These are phyloP conservation scores for Xylota sylvarum DNA, from an alignment of 2,888 invertebrate species.

Conservation along the genomic window DNA sequence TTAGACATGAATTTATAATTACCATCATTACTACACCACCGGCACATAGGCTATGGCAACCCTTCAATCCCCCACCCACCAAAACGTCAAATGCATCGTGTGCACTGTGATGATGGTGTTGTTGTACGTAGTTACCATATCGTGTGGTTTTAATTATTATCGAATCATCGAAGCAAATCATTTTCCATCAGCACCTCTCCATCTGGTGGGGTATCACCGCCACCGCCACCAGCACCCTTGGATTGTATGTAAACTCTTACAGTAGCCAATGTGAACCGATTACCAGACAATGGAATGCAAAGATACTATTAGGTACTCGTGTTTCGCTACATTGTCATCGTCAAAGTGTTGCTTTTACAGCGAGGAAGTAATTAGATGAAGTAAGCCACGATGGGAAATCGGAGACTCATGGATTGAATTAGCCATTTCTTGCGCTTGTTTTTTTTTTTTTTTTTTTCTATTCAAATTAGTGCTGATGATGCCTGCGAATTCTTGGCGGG, in stretches of 20 bases:
- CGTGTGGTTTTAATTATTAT: slow-evolving; percentile 76
- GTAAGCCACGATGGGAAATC: slow-evolving; percentile 71
- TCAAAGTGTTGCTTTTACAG: slow-evolving; percentile 18
- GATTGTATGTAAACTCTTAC: slow-evolving; percentile 52
- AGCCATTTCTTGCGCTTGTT: no score
- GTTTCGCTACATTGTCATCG: slow-evolving; percentile 55
- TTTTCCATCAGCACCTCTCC: slow-evolving; percentile 66
- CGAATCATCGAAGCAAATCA: slow-evolving; percentile 77
- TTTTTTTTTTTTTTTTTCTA: slow-evolving; percentile 21
- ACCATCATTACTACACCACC: slow-evolving; percentile 69
- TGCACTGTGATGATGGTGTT: neutral
- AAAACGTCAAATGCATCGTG: neutral
- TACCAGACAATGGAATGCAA: slow-evolving; percentile 72
- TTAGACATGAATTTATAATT: slow-evolving; percentile 77
- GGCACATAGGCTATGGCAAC: slow-evolving; percentile 13
- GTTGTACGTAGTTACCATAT: slow-evolving; percentile 48
- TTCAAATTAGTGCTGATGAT: slow-evolving; percentile 3
- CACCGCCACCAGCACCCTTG: slow-evolving; percentile 29
- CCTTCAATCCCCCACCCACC: slow-evolving; percentile 23
- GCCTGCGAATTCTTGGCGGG: neutral
- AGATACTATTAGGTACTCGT: slow-evolving; percentile 50
- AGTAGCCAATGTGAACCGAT: slow-evolving; percentile 65
- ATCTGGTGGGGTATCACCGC: slow-evolving; percentile 26
- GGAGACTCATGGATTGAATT: slow-evolving; percentile 59
- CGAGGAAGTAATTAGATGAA: slow-evolving; percentile 76